phyloP scores from a whole-genome alignment of 2,113 vertebrate species.

The Anhinga rufa region DNA sequence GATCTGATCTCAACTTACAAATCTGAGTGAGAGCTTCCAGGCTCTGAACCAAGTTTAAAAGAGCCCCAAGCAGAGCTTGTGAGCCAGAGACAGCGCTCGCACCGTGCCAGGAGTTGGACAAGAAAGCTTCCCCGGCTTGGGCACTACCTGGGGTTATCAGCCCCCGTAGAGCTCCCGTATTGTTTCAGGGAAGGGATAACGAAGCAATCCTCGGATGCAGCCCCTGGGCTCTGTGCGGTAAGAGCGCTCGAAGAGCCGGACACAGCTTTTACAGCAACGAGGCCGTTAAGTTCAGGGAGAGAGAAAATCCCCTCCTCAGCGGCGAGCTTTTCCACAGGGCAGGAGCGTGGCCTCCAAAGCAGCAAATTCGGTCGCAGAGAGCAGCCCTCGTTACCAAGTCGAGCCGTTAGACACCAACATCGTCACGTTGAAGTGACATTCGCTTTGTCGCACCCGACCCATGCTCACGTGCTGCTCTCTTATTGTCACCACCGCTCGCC shows the following conservation, averaged over 20 bases:
- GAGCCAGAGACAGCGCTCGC: not conserved
- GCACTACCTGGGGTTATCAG: accelerated
- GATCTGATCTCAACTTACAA: not conserved
- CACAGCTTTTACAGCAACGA: not conserved
- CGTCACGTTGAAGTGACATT: not conserved
- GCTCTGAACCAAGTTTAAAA: not conserved
- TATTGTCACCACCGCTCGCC: not conserved
- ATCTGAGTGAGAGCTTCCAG: not conserved
- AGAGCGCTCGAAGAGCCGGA: not conserved
- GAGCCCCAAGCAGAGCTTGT: not conserved
- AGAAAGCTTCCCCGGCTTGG: not conserved
- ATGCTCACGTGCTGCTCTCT: not conserved
- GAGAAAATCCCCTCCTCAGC: not conserved
- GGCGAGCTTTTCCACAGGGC: not conserved
- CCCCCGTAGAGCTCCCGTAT: not conserved
- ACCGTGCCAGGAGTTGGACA: not conserved
- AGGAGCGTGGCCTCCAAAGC: not conserved
- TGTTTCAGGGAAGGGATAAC: not conserved
- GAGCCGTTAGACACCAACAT: too few species aligned
- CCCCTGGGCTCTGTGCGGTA: not conserved
- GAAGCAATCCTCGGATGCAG: not conserved
- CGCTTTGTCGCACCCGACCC: not conserved
- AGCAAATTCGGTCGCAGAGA: too few species aligned
- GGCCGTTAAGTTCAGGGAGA: not conserved
- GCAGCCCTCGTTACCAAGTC: not conserved